Evolutionary conservation across 2,888 invertebrate species (phyloP), one percentile per base, ranked within the genome.

Genomic region (Pediacus dermestoides): DNA sequence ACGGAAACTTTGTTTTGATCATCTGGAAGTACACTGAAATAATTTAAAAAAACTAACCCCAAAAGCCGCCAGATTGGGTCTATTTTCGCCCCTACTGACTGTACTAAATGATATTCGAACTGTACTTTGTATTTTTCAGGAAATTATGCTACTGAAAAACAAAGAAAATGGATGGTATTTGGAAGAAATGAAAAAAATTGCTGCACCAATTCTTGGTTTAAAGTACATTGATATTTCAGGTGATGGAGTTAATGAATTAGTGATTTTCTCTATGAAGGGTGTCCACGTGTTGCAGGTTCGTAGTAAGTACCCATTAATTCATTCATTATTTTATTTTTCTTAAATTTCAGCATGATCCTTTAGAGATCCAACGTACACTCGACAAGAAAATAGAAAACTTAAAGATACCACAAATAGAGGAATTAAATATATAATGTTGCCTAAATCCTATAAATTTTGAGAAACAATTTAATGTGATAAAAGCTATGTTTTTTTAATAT

Each of bases 251-350:
- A 76, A 76, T 46, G 81, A 83, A 63, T 60, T 83, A 16, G 67
- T 80, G 30, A 75, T 81, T n/a, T 68, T 81, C 42, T 80, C 82
- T 3, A 72, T 77, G 55, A 75, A 75, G 54, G 83, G 83, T 16
- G 70, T 84, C 9, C 81, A 82, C 55, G 74, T 83, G 50, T 67
- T 82, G 59, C 82, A 82, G 73, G 77, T 77, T 66, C 55, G 22
- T 38, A 23, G 7, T 6, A 28, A 8, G 27, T 34, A 35, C 23
- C 11, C 11, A 3, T 16, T 10, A 31, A 21, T 33, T n/a, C n/a
- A n/a, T n/a, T n/a, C n/a, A n/a, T n/a, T n/a, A n/a, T n/a, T n/a
- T n/a, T n/a, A n/a, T n/a, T n/a, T n/a, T n/a, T n/a, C n/a, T n/a
- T n/a, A n/a, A n/a, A n/a, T n/a, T n/a, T n/a, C n/a, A n/a, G 46